Percentiles rank a stretch among this genome's conserved stretches.
These are phyloP conservation scores for Agrilus planipennis DNA, from an alignment of 1,140 invertebrate genomes.

Conservation along the genomic window DNA sequence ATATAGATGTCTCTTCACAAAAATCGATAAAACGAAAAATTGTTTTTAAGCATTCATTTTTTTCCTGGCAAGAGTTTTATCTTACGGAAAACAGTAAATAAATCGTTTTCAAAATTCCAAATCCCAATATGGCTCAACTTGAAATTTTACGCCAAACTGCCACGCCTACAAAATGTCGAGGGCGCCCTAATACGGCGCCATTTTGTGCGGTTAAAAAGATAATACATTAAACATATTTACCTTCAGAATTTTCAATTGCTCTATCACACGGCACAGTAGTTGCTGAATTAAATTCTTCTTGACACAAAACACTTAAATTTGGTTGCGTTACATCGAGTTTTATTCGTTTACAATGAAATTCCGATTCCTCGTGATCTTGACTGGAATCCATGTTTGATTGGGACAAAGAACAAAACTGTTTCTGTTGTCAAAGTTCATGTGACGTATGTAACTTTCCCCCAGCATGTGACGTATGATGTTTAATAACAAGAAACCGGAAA, in stretches of 20 bases:
- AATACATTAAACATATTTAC: slow-evolving; percentile 35
- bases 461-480: no score
- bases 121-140: neutral
- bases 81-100: slow-evolving; percentile 3
- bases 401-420: no score
- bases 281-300: slow-evolving; percentile 21
- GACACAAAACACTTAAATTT: slow-evolving; percentile 25
- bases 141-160: slow-evolving; percentile 11
- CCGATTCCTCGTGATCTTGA: slow-evolving; percentile 29
- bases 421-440: no score
- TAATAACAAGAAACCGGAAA: no score
- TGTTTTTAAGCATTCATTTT: slow-evolving; percentile 3
- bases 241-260: slow-evolving; percentile 27
- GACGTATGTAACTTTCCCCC: no score
- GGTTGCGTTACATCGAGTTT: slow-evolving; percentile 27
- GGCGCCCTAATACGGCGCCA: slow-evolving; percentile 27
- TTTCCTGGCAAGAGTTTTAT: neutral
- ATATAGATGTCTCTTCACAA: neutral
- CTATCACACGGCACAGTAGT: slow-evolving; percentile 21
- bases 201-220: slow-evolving; percentile 31
- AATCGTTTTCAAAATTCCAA: slow-evolving; percentile 4
- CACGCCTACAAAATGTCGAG: slow-evolving; percentile 33
- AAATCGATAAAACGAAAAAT: slow-evolving; percentile 4
- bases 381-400: slow-evolving; percentile 34
- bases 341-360: slow-evolving; percentile 29